Evolutionary conservation across 2,113 vertebrate genomes (phyloP).

Genomic region (Lanius collurio): DNA sequence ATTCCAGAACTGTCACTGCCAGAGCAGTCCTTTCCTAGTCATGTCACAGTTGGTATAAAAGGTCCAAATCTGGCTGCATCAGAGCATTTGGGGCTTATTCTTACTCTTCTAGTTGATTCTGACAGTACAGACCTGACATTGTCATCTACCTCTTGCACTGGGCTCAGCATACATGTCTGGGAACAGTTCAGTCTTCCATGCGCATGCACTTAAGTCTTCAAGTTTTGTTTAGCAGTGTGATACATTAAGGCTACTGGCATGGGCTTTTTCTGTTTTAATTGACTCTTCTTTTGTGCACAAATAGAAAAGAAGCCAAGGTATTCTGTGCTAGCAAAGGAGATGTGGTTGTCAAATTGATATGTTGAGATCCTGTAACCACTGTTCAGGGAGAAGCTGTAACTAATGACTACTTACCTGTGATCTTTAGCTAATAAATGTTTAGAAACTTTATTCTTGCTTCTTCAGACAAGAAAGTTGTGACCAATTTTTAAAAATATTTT

Average conservation of each 20-base stretch:
- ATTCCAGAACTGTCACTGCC: background rate
- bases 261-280: background rate
- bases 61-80: background rate
- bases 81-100: background rate
- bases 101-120: background rate
- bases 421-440: slow-evolving; percentile 63
- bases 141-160: background rate
- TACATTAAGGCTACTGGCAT: background rate
- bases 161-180: background rate
- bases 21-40: background rate
- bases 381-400: slow-evolving; percentile 68
- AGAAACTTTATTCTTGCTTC: background rate
- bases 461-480: background rate
- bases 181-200: background rate
- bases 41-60: background rate
- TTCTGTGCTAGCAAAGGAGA: slow-evolving; percentile 57
- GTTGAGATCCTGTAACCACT: slow-evolving; percentile 21
- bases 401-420: slow-evolving; percentile 68
- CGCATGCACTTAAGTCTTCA: background rate
- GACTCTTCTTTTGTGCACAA: slow-evolving; percentile 38
- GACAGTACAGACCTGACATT: background rate
- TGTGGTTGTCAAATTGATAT: slow-evolving; percentile 32
- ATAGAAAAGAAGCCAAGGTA: slow-evolving; percentile 57
- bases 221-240: background rate
- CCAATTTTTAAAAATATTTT: background rate